phyloP scores from a whole-genome alignment of 2,113 vertebrate genomes.

The Macrotis lagotis region DNA sequence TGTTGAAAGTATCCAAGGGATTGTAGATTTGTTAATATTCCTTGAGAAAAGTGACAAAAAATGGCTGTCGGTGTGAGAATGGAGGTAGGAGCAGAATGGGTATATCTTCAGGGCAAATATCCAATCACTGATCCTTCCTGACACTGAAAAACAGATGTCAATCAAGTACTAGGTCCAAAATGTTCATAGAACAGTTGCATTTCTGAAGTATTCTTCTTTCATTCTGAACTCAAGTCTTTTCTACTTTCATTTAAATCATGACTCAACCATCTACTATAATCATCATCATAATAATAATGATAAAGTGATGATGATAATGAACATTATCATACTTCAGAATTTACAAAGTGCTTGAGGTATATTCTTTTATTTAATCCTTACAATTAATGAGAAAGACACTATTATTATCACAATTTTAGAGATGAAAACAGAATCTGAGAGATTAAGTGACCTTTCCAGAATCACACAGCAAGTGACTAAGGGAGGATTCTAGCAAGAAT shows the following conservation, averaged over 20 bases:
- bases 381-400: not conserved
- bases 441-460: not conserved
- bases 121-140: not conserved
- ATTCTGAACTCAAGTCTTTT: not conserved
- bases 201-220: not conserved
- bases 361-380: not conserved
- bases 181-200: not conserved
- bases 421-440: not conserved
- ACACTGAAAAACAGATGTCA: not conserved
- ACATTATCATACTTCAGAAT: not conserved
- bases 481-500: not conserved
- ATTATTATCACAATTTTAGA: not conserved
- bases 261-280: not conserved
- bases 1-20: not conserved
- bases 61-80: not conserved
- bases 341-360: not conserved
- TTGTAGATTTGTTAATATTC: not conserved
- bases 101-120: not conserved
- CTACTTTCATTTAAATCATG: not conserved
- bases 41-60: not conserved
- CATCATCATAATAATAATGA: not conserved
- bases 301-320: too few species aligned
- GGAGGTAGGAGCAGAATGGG: not conserved
- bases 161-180: too few species aligned
- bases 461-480: too few species aligned